These are phyloP conservation scores for Pangasius krempfi DNA, from an alignment of 2,797 vertebrate genomes.

Conservation along the genomic window DNA sequence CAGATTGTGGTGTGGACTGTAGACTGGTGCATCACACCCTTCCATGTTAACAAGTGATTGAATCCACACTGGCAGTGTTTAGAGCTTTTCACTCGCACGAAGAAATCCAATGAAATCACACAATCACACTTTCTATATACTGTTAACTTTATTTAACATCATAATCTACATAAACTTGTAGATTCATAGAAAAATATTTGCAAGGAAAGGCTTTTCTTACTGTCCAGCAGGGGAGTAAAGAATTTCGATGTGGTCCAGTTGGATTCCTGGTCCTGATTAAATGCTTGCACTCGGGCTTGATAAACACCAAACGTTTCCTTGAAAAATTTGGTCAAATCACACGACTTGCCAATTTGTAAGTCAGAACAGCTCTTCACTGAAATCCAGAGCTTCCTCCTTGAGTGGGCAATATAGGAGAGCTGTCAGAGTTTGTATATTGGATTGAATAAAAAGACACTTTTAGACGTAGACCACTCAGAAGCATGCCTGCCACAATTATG, in stretches of 20 bases:
- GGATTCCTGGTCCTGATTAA: slow-evolving; percentile 54
- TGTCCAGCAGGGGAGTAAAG: slow-evolving; percentile 67
- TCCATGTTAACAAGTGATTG: neutral
- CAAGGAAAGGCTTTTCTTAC: slow-evolving; percentile 57
- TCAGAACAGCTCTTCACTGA: slow-evolving; percentile 51
- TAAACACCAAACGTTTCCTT: slow-evolving; percentile 45
- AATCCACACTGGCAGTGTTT: neutral
- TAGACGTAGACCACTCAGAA: neutral
- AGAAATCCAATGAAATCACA: neutral
- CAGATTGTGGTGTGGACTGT: neutral
- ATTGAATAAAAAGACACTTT: neutral
- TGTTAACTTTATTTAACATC: neutral
- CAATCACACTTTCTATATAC: neutral
- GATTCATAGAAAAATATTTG: neutral
- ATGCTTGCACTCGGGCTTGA: slow-evolving; percentile 60
- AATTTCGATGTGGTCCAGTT: slow-evolving; percentile 57
- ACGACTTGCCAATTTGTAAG: slow-evolving; percentile 55
- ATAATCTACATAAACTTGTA: neutral
- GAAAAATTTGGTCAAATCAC: slow-evolving; percentile 63
- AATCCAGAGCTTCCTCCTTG: slow-evolving; percentile 60
- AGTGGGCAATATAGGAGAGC: neutral
- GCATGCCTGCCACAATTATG: neutral
- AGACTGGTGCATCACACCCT: neutral
- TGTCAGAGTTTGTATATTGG: neutral
- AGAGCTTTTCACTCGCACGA: neutral